Evolutionary conservation across 2,888 invertebrate genomes (phyloP).

Genomic region (Choristoneura rosaceana): DNA sequence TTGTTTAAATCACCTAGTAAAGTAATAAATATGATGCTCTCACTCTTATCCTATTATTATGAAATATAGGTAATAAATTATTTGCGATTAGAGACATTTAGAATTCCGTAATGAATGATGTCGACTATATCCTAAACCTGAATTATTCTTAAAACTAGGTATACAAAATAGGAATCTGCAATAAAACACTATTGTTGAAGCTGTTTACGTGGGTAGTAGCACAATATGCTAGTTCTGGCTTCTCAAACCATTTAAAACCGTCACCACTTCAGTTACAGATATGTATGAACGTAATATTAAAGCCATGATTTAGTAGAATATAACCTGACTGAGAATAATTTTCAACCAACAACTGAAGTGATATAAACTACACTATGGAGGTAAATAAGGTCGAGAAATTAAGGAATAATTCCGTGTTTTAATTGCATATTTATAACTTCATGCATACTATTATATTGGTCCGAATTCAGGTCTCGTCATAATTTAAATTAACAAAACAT

Average conservation of each 20-base stretch:
- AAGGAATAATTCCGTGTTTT: conserved; percentile 19
- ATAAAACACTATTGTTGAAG: conserved; percentile 62
- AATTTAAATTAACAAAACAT: conserved; percentile 57
- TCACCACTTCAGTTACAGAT: conserved; percentile 56
- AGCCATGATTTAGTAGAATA: conserved; percentile 15
- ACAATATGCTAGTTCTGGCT: conserved; percentile 17
- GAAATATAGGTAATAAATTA: conserved; percentile 62
- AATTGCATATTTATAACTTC: conserved; percentile 31
- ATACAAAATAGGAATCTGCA: conserved; percentile 84
- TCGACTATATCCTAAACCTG: conserved; percentile 55
- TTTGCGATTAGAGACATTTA: conserved; percentile 61
- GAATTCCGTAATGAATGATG: conserved; percentile 61
- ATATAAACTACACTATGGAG: conserved; percentile 6
- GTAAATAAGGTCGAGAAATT: conserved; percentile 8
- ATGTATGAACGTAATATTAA: conserved; percentile 48
- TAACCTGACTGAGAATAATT: conserved; percentile 13
- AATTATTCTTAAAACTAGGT: conserved; percentile 76
- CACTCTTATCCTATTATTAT: conserved; percentile 62
- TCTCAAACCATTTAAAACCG: neutral
- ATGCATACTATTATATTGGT: conserved; percentile 60
- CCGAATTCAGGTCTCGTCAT: conserved; percentile 69
- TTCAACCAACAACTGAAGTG: conserved; percentile 11
- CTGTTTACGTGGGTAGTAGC: conserved; percentile 40
- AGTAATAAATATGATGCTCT: conserved; percentile 55
- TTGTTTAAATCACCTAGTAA: conserved; percentile 45